A percentile compares a stretch with the other conserved stretches of the same genome.
Evolutionary conservation across 2,113 vertebrate genomes (phyloP).

Genomic region (Chelonoidis abingdonii): DNA sequence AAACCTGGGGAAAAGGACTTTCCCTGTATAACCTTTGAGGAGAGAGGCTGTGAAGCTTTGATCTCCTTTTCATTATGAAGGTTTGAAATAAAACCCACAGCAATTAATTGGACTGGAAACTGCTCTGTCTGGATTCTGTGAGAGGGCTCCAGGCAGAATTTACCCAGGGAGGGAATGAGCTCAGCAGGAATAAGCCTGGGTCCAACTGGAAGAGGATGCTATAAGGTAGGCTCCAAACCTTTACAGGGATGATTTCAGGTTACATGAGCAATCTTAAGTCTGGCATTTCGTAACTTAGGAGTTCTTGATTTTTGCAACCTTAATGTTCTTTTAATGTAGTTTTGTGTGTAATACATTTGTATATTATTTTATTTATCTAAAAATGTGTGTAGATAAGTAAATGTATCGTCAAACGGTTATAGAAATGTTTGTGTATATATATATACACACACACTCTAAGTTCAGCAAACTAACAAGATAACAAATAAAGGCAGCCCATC

Average conservation of each 20-base stretch:
- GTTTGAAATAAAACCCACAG: background rate
- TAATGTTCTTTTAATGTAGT: background rate
- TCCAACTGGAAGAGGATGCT: background rate
- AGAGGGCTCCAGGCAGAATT: too few species aligned
- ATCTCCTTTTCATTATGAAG: background rate
- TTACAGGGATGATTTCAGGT: background rate
- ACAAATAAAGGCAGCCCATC: fast-evolving
- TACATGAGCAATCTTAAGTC: background rate
- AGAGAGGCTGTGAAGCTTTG: background rate
- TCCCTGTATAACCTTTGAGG: background rate
- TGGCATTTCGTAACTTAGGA: background rate
- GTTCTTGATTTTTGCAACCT: background rate
- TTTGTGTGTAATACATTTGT: fast-evolving
- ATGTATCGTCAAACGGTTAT: background rate
- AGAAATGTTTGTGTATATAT: fast-evolving
- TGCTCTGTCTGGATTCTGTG: background rate
- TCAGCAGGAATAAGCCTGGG: too few species aligned
- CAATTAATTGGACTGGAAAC: background rate
- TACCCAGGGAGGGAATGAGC: too few species aligned
- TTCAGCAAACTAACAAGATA: background rate
- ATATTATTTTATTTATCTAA: background rate
- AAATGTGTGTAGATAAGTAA: fast-evolving
- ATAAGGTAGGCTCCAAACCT: background rate
- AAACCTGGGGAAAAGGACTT: background rate
- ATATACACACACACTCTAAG: fast-evolving